These are phyloP conservation scores for Philopedon plagiatum DNA, from an alignment of 2,888 invertebrate species.

Conservation along the genomic window DNA sequence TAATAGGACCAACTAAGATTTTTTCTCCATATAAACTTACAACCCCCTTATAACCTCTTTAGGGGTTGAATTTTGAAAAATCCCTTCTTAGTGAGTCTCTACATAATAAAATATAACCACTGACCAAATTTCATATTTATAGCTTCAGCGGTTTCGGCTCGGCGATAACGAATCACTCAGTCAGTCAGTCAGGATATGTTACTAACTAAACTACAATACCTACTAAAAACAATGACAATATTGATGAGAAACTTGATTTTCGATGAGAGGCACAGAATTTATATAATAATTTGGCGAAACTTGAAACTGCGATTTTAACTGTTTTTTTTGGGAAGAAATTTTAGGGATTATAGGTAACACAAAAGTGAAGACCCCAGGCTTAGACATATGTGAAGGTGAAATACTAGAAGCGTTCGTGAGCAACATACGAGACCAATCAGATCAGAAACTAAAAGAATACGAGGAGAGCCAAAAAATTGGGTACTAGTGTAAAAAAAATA, in stretches of 20 bases:
- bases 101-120: too few relatives aligned
- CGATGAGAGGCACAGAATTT: slow-evolving; percentile 6
- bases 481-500: background rate
- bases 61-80: too few relatives aligned
- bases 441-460: background rate
- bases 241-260: slow-evolving; percentile 16
- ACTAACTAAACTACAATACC: too few relatives aligned
- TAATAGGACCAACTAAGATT: too few relatives aligned
- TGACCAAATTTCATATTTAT: too few relatives aligned
- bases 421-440: slow-evolving; percentile 10
- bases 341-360: background rate
- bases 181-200: too few relatives aligned
- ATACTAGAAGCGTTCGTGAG: slow-evolving; percentile 11
- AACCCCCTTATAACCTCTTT: too few relatives aligned
- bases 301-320: background rate
- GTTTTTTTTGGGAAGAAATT: background rate
- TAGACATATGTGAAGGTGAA: background rate
- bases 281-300: background rate
- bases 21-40: too few relatives aligned
- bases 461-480: background rate
- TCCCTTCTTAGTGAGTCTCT: too few relatives aligned
- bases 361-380: background rate
- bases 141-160: too few relatives aligned
- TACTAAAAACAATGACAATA: background rate
- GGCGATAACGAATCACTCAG: too few relatives aligned